Conservation (phyloP, 2,797 vertebrate species). For the Falco berigora region DNA sequence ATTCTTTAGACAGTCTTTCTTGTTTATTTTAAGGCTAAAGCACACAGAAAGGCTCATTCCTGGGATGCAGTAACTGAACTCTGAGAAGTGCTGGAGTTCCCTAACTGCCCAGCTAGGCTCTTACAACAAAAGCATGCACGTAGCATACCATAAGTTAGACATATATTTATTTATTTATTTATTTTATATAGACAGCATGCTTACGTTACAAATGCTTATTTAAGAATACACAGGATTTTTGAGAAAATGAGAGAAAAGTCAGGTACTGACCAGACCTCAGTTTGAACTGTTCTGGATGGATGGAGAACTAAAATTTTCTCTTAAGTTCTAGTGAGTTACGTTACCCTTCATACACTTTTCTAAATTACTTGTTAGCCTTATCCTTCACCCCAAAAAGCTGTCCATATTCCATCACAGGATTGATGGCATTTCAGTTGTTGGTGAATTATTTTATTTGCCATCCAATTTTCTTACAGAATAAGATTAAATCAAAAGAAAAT, state of each 20-base stretch:
- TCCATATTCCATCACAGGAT: background rate
- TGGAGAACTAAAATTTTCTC: background rate
- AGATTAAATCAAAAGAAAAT: background rate
- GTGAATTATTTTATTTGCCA: background rate
- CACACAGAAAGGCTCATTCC: background rate
- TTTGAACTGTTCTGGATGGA: background rate
- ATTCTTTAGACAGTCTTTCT: background rate
- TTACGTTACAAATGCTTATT: background rate
- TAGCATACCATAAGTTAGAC: background rate
- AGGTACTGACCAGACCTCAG: background rate
- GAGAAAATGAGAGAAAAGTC: background rate
- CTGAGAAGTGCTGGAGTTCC: background rate
- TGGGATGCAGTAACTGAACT: background rate
- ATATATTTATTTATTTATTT: background rate
- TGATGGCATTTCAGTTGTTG: background rate
- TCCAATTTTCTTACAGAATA: background rate
- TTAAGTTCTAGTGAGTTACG: background rate
- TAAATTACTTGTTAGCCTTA: background rate
- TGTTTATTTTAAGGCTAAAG: background rate
- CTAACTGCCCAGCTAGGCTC: background rate
- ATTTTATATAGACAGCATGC: background rate
- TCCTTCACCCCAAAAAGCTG: background rate
- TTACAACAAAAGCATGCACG: background rate
- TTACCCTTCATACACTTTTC: background rate
- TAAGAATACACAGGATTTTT: background rate